A percentile compares a stretch with the other conserved stretches of the same genome.
These are phyloP conservation scores for Manis pentadactyla DNA, from an alignment of 2,797 vertebrate genomes.

Conservation along the genomic window DNA sequence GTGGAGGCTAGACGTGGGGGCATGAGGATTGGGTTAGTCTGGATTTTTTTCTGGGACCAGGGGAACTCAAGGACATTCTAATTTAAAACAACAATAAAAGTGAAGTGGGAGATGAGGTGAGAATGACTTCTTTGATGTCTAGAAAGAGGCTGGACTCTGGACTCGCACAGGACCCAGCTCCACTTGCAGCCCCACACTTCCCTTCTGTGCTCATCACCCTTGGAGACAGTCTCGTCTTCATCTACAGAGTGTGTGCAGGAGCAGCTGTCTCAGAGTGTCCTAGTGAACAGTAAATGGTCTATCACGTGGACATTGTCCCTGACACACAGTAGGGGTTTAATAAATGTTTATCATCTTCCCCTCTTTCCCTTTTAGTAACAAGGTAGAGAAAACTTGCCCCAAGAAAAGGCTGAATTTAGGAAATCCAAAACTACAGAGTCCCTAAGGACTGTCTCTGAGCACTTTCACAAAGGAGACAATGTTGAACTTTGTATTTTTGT, in stretches of 20 bases:
- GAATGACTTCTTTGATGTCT: background rate
- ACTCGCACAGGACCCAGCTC: background rate
- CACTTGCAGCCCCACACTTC: background rate
- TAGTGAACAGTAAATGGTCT: background rate
- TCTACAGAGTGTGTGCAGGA: background rate
- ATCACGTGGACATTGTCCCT: background rate
- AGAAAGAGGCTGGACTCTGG: background rate
- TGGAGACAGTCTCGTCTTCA: background rate
- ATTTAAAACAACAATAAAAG: constrained; percentile 30
- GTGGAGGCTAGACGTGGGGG: background rate
- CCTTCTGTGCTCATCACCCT: background rate
- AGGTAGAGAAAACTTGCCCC: background rate
- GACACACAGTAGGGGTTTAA: background rate
- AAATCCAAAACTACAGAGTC: background rate
- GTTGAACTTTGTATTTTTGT: background rate
- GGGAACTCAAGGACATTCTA: background rate
- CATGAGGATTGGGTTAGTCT: background rate
- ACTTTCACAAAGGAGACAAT: background rate
- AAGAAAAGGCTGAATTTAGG: constrained; percentile 4
- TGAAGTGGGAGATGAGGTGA: background rate
- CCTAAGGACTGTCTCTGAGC: background rate
- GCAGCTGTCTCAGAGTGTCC: background rate
- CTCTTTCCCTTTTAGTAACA: background rate
- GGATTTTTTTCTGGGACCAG: background rate
- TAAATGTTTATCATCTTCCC: background rate